Evolutionary conservation across 2,113 vertebrate species (phyloP), one percentile per base, ranked within the genome.

Genomic region (Brevimyrus niger): DNA sequence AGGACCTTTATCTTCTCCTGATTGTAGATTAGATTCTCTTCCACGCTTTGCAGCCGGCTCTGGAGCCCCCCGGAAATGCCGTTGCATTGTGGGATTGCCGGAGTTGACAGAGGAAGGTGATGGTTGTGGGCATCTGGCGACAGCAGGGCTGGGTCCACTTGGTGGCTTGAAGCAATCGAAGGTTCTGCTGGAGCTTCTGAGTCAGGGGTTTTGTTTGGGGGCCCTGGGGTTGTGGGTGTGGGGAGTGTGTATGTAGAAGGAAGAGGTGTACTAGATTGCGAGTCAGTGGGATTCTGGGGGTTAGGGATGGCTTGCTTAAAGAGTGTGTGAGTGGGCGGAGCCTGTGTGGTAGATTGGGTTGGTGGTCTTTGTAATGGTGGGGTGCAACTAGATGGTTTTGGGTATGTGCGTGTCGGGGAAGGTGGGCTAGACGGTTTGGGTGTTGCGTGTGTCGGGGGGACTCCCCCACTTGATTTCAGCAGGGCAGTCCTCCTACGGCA

Each of bases 1-100:
- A 99, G 97, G 93, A 99, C 97, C 95, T 99, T 99, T 95, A 99
- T 99, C 96, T 99, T 99, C 96, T 99, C 97, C 93, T 99, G 97
- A 91, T 99, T 99, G 1, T 97, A 98, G 91, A 97, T 93, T 65
- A 99, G 96, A 89, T 97, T 98, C 93, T 99, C 98, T 92, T 99
- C 98, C 90, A 99, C 97, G 2, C 95, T 97, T 89, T 98, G 97
- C 76, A 99, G 95, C 92, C 97, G 96, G 89, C 95, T 96, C 91
- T 98, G 96, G 69, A 99, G 95, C 88, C 96, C 95, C 13, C 93
- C 94, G 0, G 96, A 95, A 11, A 93, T 93, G 19, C 95, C 96
- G 3, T 96, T 96, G 89, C 95, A 96, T 92, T 96, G 95, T 92
- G 95, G 91, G 93, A 93, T 90, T 93, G 90, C 35, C 21, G 80